phyloP scores from a whole-genome alignment of 2,797 vertebrate genomes.

The Prunella strophiata region DNA sequence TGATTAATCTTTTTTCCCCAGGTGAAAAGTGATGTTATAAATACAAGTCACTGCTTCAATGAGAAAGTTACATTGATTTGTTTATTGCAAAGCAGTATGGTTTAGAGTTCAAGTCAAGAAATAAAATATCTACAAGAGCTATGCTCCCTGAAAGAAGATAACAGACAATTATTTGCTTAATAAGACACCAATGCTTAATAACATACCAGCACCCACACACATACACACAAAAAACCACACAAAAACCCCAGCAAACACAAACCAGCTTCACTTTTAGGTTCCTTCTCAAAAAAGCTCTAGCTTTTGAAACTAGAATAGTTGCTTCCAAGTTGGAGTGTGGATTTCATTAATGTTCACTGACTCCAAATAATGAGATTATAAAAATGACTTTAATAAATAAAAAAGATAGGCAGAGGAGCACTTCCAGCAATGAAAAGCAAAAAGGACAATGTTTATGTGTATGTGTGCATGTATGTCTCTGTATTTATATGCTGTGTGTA shows the following conservation, averaged over 20 bases:
- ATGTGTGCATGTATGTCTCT: not conserved
- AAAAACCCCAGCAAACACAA: not conserved
- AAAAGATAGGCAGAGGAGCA: not conserved
- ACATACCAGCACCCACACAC: not conserved
- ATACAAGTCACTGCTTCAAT: not conserved
- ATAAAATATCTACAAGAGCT: not conserved
- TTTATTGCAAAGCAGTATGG: not conserved
- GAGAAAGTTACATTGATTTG: not conserved
- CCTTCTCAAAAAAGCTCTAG: not conserved
- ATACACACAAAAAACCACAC: not conserved
- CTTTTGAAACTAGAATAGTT: slow-evolving; percentile 25
- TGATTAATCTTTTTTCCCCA: not conserved
- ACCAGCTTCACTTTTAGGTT: not conserved
- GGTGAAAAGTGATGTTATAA: not conserved
- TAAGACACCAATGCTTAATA: not conserved
- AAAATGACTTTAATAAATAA: not conserved
- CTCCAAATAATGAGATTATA: slow-evolving; percentile 31
- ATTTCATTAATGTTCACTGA: not conserved
- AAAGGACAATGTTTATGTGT: not conserved
- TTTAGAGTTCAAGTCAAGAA: not conserved
- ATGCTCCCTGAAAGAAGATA: not conserved
- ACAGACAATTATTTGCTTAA: not conserved
- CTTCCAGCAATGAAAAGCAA: slow-evolving; percentile 10
- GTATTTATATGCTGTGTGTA: not conserved
- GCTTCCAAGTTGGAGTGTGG: not conserved